Percentiles rank a stretch among this genome's conserved stretches.
Conservation (phyloP, 2,113 vertebrate genomes). For the Myiozetetes cayanensis region DNA sequence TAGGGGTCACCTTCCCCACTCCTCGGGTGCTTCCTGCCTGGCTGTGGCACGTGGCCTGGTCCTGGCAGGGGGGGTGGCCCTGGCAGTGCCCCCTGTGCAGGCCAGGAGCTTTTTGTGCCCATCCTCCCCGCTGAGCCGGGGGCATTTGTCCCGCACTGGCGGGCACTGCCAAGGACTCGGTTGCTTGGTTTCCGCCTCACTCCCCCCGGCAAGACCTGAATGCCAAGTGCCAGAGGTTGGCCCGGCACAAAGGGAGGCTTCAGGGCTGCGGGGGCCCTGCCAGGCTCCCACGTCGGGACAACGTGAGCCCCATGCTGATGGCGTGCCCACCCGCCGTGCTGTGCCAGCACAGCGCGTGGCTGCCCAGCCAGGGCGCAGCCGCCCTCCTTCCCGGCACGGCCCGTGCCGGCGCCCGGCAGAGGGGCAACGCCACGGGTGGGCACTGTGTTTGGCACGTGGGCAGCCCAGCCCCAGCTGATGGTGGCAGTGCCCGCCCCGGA, state of each 20-base stretch:
- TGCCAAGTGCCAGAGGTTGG: conserved; percentile 51
- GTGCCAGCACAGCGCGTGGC: neutral
- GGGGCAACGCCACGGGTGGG: neutral
- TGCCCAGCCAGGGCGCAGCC: neutral
- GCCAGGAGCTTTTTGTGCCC: conserved; percentile 31
- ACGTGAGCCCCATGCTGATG: conserved; percentile 55
- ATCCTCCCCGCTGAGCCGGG: neutral
- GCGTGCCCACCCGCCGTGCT: neutral
- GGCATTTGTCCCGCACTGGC: neutral
- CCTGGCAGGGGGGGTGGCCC: neutral
- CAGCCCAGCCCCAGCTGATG: neutral
- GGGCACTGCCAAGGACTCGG: conserved; percentile 60
- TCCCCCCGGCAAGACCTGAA: conserved; percentile 35
- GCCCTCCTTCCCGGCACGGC: neutral
- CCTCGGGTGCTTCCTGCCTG: neutral
- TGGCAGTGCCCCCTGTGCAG: neutral
- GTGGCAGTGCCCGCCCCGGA: accelerated
- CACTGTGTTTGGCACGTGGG: neutral
- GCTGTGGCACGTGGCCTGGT: neutral
- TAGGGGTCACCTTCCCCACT: neutral
- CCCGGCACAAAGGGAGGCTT: conserved; percentile 41
- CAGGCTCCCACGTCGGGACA: conserved; percentile 17
- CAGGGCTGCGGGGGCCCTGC: neutral
- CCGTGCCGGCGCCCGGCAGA: accelerated
- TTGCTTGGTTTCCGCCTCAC: conserved; percentile 55